Evolutionary conservation across 2,797 vertebrate species (phyloP), one percentile per base, ranked within the genome.

Genomic region (Microctenopoma lineatum): DNA sequence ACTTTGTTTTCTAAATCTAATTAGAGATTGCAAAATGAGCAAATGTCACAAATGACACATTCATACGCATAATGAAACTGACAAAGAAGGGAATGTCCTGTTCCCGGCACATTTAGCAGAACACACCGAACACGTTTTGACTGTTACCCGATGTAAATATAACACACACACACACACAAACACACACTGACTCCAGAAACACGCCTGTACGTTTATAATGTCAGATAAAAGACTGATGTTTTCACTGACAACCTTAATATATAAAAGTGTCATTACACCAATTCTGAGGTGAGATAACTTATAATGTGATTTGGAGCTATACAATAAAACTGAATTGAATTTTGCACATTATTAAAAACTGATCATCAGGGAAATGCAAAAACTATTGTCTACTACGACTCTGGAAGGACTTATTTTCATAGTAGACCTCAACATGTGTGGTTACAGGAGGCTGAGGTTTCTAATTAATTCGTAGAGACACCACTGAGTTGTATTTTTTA

Each of bases 1-100:
- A 59, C 69, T 71, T 88, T 81, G 73, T 87, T 85, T 90, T 77
- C 58, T 59, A 84, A 85, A 90, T 85, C 71, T 79, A 86, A 89
- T 87, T 83, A 83, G 79, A 75, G 65, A 75, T 76, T 72, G 72
- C 9, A 41, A 75, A 87, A 82, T 69, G 48, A 79, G 55, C 38
- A 69, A 80, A 87, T 68, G 45, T 67, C 67, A 82, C 21, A 6
- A 84, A 81, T 80, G 59, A 72, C 55, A 83, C 18, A 73, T 64
- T 74, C 36, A 69, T 53, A 67, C 59, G 73, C 21, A 46, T 67
- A 75, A 83, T 84, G 48, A 83, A 71, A 77, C 29, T 14, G n/a
- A 42, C 7, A 18, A 54, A 42, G 61, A 67, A 76, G 52, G 29
- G 21, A 72, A 72, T 61, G n/a, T 46, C 12, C 15, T 27, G 70